Conservation (phyloP, 2,888 invertebrate species). For the Elegia similella region DNA sequence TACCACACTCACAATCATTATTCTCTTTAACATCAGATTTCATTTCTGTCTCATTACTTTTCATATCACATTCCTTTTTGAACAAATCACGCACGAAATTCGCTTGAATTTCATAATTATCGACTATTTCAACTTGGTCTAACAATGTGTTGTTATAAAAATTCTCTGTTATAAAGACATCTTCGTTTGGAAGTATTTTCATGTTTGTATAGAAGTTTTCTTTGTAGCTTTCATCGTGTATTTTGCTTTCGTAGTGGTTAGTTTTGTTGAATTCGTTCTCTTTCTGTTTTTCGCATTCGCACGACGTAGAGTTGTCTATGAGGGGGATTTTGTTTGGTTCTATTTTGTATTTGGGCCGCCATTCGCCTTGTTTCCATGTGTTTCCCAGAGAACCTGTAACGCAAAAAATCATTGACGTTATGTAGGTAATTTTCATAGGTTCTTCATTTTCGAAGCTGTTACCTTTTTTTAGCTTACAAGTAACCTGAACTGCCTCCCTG, state of each 20-base stretch:
- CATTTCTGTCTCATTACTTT: conserved; percentile 11
- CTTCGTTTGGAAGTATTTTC: conserved; percentile 51
- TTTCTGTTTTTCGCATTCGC: conserved; percentile 39
- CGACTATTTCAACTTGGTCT: conserved; percentile 46
- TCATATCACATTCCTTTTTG: conserved; percentile 31
- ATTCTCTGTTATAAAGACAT: conserved; percentile 58
- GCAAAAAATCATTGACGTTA: neutral
- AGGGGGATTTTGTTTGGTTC: conserved; percentile 56
- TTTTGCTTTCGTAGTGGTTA: conserved; percentile 33
- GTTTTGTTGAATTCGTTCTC: conserved; percentile 22
- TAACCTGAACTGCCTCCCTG: too few relatives aligned
- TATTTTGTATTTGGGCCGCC: conserved; percentile 73
- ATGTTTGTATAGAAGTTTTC: conserved; percentile 41
- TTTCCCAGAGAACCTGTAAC: conserved; percentile 85
- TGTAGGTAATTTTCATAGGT: neutral
- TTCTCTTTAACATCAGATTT: neutral
- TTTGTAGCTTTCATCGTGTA: conserved; percentile 47
- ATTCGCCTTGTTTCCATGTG: conserved; percentile 91
- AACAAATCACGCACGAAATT: conserved; percentile 67
- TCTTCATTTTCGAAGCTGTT: too few relatives aligned
- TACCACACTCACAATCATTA: conserved; percentile 36
- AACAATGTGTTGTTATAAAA: conserved; percentile 60
- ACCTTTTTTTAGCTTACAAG: too few relatives aligned
- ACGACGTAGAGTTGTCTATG: conserved; percentile 43
- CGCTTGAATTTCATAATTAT: conserved; percentile 63